Evolutionary conservation across 1,140 invertebrate species (phyloP).

Genomic region (Drosophila cardini): DNA sequence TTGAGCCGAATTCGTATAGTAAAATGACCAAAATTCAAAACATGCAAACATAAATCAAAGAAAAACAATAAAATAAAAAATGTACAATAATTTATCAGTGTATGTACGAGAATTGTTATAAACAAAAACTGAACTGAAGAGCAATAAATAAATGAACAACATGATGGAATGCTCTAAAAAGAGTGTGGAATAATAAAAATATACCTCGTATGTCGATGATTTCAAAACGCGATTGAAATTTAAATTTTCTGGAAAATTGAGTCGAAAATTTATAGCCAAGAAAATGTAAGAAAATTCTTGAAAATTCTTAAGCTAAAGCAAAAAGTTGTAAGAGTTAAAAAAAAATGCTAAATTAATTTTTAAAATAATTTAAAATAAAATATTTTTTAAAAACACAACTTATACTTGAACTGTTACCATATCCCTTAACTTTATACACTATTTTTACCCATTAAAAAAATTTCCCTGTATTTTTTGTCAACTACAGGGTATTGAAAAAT

Average conservation of each 20-base stretch:
- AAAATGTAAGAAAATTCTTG: background rate
- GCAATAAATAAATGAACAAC: slow-evolving; percentile 26
- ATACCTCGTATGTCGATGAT: background rate
- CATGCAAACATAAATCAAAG: slow-evolving; percentile 61
- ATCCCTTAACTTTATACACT: no score
- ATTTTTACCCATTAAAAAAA: no score
- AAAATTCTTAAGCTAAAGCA: no score
- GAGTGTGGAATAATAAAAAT: background rate
- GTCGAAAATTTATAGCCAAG: background rate
- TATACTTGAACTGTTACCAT: no score
- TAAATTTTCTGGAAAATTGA: no score
- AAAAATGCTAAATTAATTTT: no score
- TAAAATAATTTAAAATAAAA: no score
- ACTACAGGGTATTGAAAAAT: slow-evolving; percentile 21
- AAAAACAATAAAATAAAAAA: slow-evolving; percentile 42
- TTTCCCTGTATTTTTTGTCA: no score
- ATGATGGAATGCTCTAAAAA: background rate
- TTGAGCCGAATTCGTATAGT: slow-evolving; percentile 41
- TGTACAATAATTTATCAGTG: slow-evolving; percentile 42
- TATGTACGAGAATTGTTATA: slow-evolving; percentile 8
- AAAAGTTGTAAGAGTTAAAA: no score
- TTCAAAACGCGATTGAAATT: no score
- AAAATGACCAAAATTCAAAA: slow-evolving; percentile 42
- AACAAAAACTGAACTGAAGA: slow-evolving; percentile 13
- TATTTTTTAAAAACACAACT: no score